Evolutionary conservation across 2,888 invertebrate species (phyloP), one percentile per base, ranked within the genome.

Genomic region (Marronus borbonicus): DNA sequence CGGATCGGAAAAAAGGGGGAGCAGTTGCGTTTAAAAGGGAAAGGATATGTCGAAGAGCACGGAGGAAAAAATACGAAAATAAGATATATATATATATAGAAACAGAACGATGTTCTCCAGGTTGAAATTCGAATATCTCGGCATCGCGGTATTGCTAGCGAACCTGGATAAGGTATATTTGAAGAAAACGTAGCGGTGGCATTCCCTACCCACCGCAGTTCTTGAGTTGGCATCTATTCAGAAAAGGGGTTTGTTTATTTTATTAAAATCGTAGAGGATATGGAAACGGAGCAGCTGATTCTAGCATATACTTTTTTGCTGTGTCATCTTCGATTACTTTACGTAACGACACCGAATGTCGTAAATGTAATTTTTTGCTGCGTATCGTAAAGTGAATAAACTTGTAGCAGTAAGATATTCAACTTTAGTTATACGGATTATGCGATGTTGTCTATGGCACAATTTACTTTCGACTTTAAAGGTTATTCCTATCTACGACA

Each of bases 1-100:
- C 49, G 68, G 49, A 68, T 68, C 68, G 68, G 24, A 68, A 68
- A 68, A 68, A 66, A 64, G n/a, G 28, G 60, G 66, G 66, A 49
- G 49, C 68, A 49, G 20, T 28, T 50, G 68, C 68, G 28, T 49
- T 50, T 49, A 24, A 17, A 49, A 28, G 44, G 68, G 24, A 50
- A 49, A 68, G 44, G 44, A 68, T 68, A 68, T 68, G 68, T 68
- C 68, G 68, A 24, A 68, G 68, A 50, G 49, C 44, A 24, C 3
- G n/a, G 17, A 14, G 68, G 68, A 49, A 68, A 60, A 60, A 12
- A 68, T 68, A 68, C 68, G 68, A 68, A 49, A 68, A 49, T 68
- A 66, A 66, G 66, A 66, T 66, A 66, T 49, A 60, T 65, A 65
- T 14, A 24, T 24, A 36, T 36, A 36, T 17, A 17, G 44, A 44